Evolutionary conservation across 1,140 invertebrate genomes (phyloP), one percentile per base, ranked within the genome.

Genomic region (Drosophila biarmipes): DNA sequence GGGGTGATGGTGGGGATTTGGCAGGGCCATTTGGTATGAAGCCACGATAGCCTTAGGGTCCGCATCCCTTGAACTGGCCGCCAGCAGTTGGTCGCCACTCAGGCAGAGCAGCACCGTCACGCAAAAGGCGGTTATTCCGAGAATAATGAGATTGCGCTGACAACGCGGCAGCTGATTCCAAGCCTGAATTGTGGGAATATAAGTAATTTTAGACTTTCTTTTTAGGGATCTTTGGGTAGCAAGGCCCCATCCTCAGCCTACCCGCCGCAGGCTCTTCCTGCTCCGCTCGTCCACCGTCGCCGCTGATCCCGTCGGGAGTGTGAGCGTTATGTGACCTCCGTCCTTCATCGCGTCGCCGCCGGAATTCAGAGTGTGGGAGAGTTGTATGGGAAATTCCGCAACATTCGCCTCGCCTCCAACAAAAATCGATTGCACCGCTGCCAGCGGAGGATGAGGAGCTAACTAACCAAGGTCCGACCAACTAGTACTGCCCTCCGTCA

Each of bases 91-190:
- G 35, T 91, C 89, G 5, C 84, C 77, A 6, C 86, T 89, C 46
- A 92, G 54, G 38, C 78, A 79, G 5, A 91, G 57, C 5, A 92
- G n/a, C 5, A 91, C 45, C 8, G 72, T 81, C 19, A 92, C 71
- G 12, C 82, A 80, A 17, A 80, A 62, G 10, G 78, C 90, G 0
- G 77, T 75, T 29, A 92, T 42, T 7, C 94, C 78, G 72, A 96
- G 94, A 72, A 95, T 94, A 55, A 96, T 93, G 35, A 96, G 92
- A 85, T 95, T 96, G 40, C 95, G 93, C 91, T 97, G 96, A 82
- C 96, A 95, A 78, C 96, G 94, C n/a, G 97, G 97, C 37, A 97
- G 91, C 79, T 96, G 95, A 85, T 97, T 96, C 97, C 96, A 97
- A 91, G 94, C 93, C 96, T 97, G 80, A 31, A 93, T 93, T 10